Conservation (phyloP, 2,888 invertebrate species). For the Pristionchus japonicus region DNA sequence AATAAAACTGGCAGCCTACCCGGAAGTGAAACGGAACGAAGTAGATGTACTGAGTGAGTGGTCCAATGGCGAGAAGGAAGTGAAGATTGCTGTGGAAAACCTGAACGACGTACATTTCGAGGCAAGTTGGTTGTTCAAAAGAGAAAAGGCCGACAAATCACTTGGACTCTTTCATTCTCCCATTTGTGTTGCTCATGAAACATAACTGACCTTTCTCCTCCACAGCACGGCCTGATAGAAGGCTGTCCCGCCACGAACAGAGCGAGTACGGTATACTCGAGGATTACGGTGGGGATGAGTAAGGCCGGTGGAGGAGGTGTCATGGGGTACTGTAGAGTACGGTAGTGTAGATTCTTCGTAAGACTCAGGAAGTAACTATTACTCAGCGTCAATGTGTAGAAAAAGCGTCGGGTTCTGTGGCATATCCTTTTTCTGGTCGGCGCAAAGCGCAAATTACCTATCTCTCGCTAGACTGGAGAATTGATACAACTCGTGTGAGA, state of each 20-base stretch:
- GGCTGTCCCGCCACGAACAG: not conserved
- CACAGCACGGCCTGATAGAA: not conserved
- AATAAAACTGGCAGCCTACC: too few relatives aligned
- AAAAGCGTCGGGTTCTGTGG: not conserved
- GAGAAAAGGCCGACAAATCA: too few relatives aligned
- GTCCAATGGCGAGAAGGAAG: not conserved
- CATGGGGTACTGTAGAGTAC: not conserved
- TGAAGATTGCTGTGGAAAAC: conserved; percentile 10
- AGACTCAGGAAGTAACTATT: too few relatives aligned
- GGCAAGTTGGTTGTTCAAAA: not conserved
- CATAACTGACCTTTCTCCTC: not conserved
- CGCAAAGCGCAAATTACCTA: not conserved
- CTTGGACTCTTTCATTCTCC: too few relatives aligned
- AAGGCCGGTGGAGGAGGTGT: not conserved
- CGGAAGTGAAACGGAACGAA: conserved; percentile 12
- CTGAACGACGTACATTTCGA: too few relatives aligned
- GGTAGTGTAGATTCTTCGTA: too few relatives aligned
- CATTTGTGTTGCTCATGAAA: too few relatives aligned
- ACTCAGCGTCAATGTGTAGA: not conserved
- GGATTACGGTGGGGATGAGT: not conserved
- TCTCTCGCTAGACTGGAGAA: not conserved
- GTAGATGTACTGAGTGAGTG: not conserved
- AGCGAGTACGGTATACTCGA: conserved; percentile 11
- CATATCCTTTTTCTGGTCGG: not conserved
- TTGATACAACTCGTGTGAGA: not conserved